Base-by-base conservation (phyloP, 1,140 invertebrate species). In the Pararge aegeria region DNA sequence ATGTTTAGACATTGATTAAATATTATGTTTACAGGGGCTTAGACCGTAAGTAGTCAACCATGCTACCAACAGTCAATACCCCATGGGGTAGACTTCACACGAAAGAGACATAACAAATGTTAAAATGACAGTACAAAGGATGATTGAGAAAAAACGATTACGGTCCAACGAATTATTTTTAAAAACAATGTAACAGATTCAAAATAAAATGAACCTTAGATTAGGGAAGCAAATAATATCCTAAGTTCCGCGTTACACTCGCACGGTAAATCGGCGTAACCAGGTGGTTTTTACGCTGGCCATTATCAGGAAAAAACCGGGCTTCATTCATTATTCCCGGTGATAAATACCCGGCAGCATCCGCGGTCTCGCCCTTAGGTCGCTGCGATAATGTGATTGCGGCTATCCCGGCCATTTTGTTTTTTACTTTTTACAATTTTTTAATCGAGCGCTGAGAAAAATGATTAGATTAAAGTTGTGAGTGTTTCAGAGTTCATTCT, bases 271-370 rank as follows among this genome's bases (percentile, higher is more conserved):
- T 55, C 53, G 29, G 37, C 9, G 59, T 55, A 44, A 56, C 63
- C 63, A 65, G 63, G 63, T 65, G 63, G 57, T 55, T 24, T 61
- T 56, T 42, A 55, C 37, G 27, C 54, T 37, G 44, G 53, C 61
- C 66, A 64, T 68, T 68, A 68, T 68, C 66, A 55, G 66, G 38
- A 60, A 64, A 68, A 68, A 64, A 65, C 57, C 42, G 55, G 63
- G 42, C 52, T 58, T 58, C 64, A 61, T 65, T 65, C 63, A 61
- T 68, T 68, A 68, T 61, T 61, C 55, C 57, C 55, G 38, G 55
- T 67, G 65, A 67, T 67, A 67, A 67, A 67, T 67, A 67, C 56
- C 46, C 55, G 52, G 53, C 34, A 68, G 61, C 53, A 61, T 68
- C 60, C 59, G 64, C 59, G 66, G 66, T 68, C 55, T 61, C 62